Evolutionary conservation across 2,113 vertebrate genomes (phyloP).

Genomic region (Microcebus murinus): DNA sequence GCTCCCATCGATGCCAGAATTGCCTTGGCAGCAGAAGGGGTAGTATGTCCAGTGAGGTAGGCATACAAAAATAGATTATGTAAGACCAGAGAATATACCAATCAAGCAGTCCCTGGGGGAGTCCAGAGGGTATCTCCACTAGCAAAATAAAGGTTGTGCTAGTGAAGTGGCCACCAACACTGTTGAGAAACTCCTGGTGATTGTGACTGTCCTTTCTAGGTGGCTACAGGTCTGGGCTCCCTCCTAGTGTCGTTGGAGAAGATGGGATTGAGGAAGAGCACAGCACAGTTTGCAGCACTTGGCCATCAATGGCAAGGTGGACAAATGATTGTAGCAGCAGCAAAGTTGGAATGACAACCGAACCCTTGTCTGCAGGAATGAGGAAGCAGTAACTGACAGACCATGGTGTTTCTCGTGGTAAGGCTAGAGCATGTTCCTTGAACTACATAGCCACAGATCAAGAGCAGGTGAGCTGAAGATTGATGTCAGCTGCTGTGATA

Average conservation of each 20-base stretch:
- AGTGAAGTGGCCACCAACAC: neutral
- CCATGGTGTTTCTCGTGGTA: fast-evolving
- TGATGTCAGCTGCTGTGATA: neutral
- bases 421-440: neutral
- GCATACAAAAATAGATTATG: neutral
- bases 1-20: neutral
- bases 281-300: neutral
- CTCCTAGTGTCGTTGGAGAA: neutral
- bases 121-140: neutral
- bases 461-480: neutral
- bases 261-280: neutral
- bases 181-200: neutral
- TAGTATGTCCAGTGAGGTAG: neutral
- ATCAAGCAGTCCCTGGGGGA: neutral
- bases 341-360: neutral
- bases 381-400: neutral
- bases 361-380: neutral
- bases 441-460: neutral
- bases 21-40: neutral
- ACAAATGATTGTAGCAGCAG: neutral
- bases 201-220: no score
- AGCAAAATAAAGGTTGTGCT: neutral
- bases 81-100: neutral
- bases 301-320: neutral
- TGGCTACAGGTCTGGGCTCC: neutral